These are phyloP conservation scores for Anneissia japonica DNA, from an alignment of 35 echinoderm and acorn worm species.

Conservation along the genomic window DNA sequence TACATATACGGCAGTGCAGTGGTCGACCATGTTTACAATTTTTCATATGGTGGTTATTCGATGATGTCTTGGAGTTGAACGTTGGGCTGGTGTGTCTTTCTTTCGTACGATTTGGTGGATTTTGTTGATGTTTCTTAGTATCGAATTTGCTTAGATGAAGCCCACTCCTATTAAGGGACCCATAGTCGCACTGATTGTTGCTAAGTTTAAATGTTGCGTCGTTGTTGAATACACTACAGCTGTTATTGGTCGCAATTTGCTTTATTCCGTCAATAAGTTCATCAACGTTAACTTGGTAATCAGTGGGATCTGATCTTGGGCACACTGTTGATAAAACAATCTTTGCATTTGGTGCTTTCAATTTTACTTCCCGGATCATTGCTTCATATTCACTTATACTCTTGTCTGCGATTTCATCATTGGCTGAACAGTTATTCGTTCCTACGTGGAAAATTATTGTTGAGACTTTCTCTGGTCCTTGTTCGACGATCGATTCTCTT, in stretches of 20 bases:
- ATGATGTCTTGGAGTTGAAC: no score
- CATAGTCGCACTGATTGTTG: background rate
- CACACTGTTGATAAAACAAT: slow-evolving; percentile 8
- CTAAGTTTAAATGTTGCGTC: slow-evolving; percentile 27
- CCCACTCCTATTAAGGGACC: background rate
- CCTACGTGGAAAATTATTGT: slow-evolving; percentile 26
- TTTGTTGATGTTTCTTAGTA: background rate
- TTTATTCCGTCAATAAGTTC: background rate
- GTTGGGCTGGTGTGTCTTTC: no score
- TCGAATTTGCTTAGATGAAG: slow-evolving; percentile 14
- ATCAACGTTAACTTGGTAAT: slow-evolving; percentile 1
- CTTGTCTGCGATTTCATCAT: background rate
- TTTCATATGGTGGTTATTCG: no score
- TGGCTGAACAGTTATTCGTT: background rate
- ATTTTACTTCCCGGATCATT: background rate
- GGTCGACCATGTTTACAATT: background rate
- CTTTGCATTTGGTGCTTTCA: background rate
- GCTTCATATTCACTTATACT: background rate
- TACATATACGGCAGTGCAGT: background rate
- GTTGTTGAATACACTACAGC: slow-evolving; percentile 18
- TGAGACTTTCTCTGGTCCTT: no score
- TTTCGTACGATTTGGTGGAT: background rate
- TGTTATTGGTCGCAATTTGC: background rate
- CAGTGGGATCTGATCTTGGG: background rate
- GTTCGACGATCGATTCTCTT: no score